Evolutionary conservation across 2,113 vertebrate genomes (phyloP).

Genomic region (Oreochromis spilurus): DNA sequence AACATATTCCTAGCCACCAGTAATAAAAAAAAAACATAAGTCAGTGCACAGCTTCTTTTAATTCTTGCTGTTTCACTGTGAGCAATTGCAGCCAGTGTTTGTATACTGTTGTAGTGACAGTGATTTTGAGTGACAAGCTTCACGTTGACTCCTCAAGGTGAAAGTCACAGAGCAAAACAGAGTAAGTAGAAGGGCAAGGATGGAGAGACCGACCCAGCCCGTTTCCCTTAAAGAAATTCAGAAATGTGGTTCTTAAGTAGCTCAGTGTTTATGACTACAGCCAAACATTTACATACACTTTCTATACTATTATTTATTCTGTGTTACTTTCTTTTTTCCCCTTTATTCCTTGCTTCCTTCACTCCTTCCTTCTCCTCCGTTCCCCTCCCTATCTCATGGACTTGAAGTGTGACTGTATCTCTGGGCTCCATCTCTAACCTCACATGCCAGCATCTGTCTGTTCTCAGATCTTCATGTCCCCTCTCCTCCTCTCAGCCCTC

Average conservation of each 20-base stretch:
- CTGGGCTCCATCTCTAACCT: constrained; percentile 37
- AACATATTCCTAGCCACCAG: neutral
- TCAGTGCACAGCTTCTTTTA: neutral
- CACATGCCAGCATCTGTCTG: constrained; percentile 52
- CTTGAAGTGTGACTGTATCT: constrained; percentile 31
- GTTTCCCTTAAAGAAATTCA: neutral
- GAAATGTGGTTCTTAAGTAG: neutral
- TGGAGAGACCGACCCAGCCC: neutral
- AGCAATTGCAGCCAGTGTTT: neutral
- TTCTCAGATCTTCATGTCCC: constrained; percentile 38
- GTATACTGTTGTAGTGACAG: neutral
- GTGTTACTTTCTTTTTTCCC: neutral
- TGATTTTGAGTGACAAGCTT: constrained; percentile 45
- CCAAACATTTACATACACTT: neutral
- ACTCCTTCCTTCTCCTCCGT: neutral
- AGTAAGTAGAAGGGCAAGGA: neutral
- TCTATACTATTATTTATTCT: neutral
- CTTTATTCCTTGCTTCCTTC: neutral
- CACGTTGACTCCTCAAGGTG: constrained; percentile 24
- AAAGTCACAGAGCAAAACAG: neutral
- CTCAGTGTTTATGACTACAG: neutral
- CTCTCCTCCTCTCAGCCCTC: neutral
- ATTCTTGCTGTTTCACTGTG: neutral
- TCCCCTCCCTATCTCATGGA: neutral
- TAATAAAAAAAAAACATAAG: neutral